Conservation (phyloP, 1,140 invertebrate species). For the Saxidomus purpurata region DNA sequence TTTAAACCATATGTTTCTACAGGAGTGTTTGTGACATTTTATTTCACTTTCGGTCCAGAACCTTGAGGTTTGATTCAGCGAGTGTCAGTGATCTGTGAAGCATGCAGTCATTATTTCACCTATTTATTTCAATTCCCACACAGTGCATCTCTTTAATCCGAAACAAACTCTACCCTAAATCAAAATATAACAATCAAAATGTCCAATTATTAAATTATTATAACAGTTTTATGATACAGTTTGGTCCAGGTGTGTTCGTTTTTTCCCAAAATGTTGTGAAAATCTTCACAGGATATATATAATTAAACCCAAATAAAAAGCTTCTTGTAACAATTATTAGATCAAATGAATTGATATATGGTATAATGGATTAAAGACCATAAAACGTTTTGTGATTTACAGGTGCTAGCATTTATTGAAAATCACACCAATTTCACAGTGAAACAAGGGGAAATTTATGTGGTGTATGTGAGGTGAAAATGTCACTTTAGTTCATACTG, state of each 20-base stretch:
- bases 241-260: constrained; percentile 25
- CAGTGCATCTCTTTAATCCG: neutral
- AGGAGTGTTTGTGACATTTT: neutral
- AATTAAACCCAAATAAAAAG: constrained; percentile 40
- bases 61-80: neutral
- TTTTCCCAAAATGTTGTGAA: neutral
- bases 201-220: constrained; percentile 52
- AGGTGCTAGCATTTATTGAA: constrained; percentile 23
- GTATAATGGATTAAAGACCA: constrained; percentile 54
- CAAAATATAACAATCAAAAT: constrained; percentile 45
- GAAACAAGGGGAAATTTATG: constrained; percentile 47
- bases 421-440: constrained; percentile 11
- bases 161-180: neutral
- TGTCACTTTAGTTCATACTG: constrained; percentile 7
- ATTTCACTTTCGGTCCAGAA: neutral
- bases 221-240: constrained; percentile 22
- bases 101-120: neutral
- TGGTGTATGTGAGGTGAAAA: constrained; percentile 22
- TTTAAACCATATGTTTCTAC: neutral
- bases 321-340: constrained; percentile 18
- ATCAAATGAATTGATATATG: constrained; percentile 30
- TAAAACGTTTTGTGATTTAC: neutral
- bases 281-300: constrained; percentile 18
- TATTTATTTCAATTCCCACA: constrained; percentile 63
- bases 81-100: constrained; percentile 38